phyloP scores from a whole-genome alignment of 23 tunicate species.

The Trididemnum clinides region DNA sequence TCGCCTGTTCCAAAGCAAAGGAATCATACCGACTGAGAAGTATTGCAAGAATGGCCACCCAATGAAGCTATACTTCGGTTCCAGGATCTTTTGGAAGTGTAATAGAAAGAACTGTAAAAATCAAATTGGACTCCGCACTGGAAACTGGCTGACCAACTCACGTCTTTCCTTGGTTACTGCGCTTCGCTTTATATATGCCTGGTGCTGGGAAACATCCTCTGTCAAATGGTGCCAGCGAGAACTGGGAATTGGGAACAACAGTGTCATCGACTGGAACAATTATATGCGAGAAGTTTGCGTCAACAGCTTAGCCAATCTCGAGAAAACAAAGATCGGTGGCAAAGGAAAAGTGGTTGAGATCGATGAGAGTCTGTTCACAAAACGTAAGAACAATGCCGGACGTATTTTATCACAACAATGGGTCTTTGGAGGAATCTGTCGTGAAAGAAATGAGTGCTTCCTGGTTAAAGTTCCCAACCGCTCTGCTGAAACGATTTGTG shows the following conservation, averaged over 20 bases:
- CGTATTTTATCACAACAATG: neutral
- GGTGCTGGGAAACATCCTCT: too few relatives aligned
- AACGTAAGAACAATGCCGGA: neutral
- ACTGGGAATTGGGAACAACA: neutral
- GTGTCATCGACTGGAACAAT: neutral
- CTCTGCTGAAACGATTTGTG: neutral
- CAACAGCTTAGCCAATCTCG: neutral
- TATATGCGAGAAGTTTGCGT: neutral
- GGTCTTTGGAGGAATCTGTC: neutral
- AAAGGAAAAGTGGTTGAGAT: neutral
- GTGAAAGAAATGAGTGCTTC: neutral
- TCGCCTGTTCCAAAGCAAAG: too few relatives aligned
- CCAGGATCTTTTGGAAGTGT: too few relatives aligned
- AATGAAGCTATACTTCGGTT: too few relatives aligned
- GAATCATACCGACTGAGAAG: too few relatives aligned
- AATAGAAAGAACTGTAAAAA: too few relatives aligned
- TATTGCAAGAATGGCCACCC: too few relatives aligned
- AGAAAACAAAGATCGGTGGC: neutral
- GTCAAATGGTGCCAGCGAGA: too few relatives aligned
- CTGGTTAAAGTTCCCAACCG: neutral
- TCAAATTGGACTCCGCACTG: too few relatives aligned
- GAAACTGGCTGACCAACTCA: too few relatives aligned
- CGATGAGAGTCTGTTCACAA: neutral
- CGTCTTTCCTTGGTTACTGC: too few relatives aligned
- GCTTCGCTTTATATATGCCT: too few relatives aligned